Conservation (phyloP, 1,140 invertebrate genomes). For the Idris sp. region DNA sequence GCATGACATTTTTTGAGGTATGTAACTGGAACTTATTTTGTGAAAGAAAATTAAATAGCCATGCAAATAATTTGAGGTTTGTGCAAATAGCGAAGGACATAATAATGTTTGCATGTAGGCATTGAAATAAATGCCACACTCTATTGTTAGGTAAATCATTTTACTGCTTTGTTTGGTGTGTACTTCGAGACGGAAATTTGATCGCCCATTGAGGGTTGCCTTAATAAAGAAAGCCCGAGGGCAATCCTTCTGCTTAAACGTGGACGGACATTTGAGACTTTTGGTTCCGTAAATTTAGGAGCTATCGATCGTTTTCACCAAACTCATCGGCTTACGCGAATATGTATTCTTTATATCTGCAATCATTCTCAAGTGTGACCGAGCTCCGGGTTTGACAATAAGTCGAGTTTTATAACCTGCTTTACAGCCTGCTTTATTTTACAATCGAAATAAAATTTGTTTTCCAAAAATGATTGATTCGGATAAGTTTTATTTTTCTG, state of each 20-base stretch:
- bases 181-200: constrained; percentile 36
- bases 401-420: constrained; percentile 35
- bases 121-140: constrained; percentile 17
- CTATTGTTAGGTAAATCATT: constrained; percentile 13
- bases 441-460: constrained; percentile 1
- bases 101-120: constrained; percentile 11
- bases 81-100: background rate
- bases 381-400: constrained; percentile 5
- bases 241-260: constrained; percentile 27
- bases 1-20: too few relatives aligned
- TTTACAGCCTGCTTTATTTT: constrained; percentile 3
- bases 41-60: too few relatives aligned
- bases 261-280: constrained; percentile 29
- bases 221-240: constrained; percentile 43
- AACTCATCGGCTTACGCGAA: constrained; percentile 32
- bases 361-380: constrained; percentile 35
- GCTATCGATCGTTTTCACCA: constrained; percentile 28
- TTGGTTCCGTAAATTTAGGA: constrained; percentile 18
- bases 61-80: constrained; percentile 1
- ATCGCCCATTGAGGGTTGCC: constrained; percentile 35
- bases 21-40: too few relatives aligned
- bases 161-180: constrained; percentile 28
- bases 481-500: too few relatives aligned
- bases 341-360: constrained; percentile 23
- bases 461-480: background rate